A percentile compares a stretch with the other conserved stretches of the same genome.
Conservation (phyloP, 2,888 invertebrate species). For the Dendrolimus pini region DNA sequence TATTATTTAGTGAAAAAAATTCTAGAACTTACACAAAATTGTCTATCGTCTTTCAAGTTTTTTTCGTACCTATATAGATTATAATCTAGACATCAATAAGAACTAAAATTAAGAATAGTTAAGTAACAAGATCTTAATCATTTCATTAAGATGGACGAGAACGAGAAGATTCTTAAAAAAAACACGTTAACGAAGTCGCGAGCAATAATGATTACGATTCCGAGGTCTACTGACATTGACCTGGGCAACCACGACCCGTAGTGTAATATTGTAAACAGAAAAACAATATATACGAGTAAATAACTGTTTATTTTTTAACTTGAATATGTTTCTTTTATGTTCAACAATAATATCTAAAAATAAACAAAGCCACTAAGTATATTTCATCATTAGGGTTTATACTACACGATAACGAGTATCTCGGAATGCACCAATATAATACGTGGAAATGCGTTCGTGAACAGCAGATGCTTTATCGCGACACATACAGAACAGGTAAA, state of each 20-base stretch:
- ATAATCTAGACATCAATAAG: too few species aligned
- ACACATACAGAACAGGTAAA: constrained; percentile 17
- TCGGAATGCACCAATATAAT: neutral
- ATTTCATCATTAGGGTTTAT: neutral
- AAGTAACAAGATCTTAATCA: too few species aligned
- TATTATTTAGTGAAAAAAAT: too few species aligned
- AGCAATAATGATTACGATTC: neutral
- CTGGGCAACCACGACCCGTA: neutral
- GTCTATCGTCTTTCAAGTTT: too few species aligned
- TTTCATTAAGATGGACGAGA: too few species aligned
- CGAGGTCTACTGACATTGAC: neutral
- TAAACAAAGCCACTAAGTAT: neutral
- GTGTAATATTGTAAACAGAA: neutral
- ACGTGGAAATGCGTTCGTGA: neutral
- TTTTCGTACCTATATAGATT: too few species aligned
- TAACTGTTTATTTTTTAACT: neutral
- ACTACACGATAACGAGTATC: neutral
- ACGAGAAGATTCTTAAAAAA: too few species aligned
- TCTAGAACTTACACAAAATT: too few species aligned
- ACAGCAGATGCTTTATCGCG: constrained; percentile 2
- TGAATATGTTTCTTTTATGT: neutral
- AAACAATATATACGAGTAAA: neutral
- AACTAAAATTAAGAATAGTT: too few species aligned
- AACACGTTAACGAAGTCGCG: neutral
- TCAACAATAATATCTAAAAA: neutral